Percentiles rank a stretch among this genome's conserved stretches.
These are phyloP conservation scores for Tympanuchus pallidicinctus DNA, from an alignment of 2,113 vertebrate genomes.

Conservation along the genomic window DNA sequence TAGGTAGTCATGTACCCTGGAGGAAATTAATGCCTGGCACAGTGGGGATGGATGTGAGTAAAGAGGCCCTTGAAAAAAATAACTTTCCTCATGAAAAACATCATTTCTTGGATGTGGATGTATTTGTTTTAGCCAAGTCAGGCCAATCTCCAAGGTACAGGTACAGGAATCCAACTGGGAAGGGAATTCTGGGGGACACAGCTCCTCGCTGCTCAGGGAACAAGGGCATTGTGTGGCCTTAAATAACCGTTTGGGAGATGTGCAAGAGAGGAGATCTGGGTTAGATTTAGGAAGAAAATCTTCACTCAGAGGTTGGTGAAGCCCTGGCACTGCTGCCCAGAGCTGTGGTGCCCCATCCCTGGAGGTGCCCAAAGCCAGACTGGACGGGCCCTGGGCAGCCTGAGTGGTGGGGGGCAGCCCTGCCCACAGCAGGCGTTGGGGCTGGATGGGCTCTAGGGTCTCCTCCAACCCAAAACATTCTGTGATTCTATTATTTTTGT, in stretches of 20 bases:
- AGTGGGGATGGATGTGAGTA: not conserved
- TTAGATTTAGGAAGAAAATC: no score
- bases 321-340: no score
- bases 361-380: no score
- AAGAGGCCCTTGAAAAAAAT: not conserved
- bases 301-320: no score
- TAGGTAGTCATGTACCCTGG: not conserved
- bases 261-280: not conserved
- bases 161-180: not conserved
- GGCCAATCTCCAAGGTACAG: not conserved
- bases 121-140: not conserved
- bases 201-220: not conserved
- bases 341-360: no score
- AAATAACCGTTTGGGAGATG: not conserved
- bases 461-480: no score
- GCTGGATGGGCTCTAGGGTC: no score
- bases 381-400: no score
- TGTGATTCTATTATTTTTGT: no score
- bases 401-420: no score
- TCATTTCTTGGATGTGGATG: not conserved
- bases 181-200: not conserved
- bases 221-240: not conserved
- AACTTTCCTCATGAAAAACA: not conserved
- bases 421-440: no score
- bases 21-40: not conserved